Percentiles rank a stretch among this genome's conserved stretches.
These are phyloP conservation scores for Eudasyphora cyanicolor DNA, from an alignment of 2,888 invertebrate genomes.

Conservation along the genomic window DNA sequence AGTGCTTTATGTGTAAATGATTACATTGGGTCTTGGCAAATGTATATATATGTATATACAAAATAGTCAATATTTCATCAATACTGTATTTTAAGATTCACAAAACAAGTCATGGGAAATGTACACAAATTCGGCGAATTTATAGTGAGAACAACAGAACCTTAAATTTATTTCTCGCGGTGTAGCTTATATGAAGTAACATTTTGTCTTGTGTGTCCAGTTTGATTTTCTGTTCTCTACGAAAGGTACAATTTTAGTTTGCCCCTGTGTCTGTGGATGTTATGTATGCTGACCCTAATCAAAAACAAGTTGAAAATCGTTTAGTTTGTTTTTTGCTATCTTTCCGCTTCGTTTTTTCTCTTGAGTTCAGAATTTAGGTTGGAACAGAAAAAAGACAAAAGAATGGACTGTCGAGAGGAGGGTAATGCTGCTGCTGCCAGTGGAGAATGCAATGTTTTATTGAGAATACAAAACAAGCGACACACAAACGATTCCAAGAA, in stretches of 20 bases:
- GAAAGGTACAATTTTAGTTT: constrained; percentile 45
- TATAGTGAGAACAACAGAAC: neutral
- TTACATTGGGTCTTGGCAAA: no score
- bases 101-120: no score
- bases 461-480: neutral
- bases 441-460: neutral
- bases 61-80: no score
- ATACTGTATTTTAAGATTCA: no score
- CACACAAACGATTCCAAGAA: neutral
- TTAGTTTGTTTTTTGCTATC: constrained; percentile 46
- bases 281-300: constrained; percentile 63
- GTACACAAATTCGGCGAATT: neutral
- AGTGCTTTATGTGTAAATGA: no score
- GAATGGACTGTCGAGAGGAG: constrained; percentile 49
- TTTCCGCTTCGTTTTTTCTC: constrained; percentile 17
- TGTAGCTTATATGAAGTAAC: constrained; percentile 36
- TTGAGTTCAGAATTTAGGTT: constrained; percentile 57
- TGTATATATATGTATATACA: no score
- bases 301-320: constrained; percentile 66
- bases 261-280: constrained; percentile 46
- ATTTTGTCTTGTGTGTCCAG: constrained; percentile 32
- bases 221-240: constrained; percentile 28
- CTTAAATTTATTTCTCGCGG: constrained; percentile 9
- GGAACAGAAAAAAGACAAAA: constrained; percentile 26
- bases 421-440: constrained; percentile 29